A percentile compares a stretch with the other conserved stretches of the same genome.
These are phyloP conservation scores for Caenorhabditis imperialis DNA, from an alignment of 2,888 invertebrate species.

Conservation along the genomic window DNA sequence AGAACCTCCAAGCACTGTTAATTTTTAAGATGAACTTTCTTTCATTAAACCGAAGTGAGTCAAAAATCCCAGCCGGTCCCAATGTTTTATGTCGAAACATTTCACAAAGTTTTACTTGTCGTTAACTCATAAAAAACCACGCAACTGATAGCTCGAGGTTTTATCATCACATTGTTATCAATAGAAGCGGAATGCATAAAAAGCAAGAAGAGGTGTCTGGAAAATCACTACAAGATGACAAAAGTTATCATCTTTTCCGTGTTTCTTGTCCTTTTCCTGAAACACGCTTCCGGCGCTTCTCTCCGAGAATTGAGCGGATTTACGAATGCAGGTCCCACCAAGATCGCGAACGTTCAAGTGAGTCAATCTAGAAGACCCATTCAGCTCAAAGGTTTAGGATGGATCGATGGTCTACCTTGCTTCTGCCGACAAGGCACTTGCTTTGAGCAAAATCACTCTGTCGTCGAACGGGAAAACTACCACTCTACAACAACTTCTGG, in stretches of 20 bases:
- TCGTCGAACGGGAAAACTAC: conserved; percentile 4
- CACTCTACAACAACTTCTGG: conserved; percentile 8
- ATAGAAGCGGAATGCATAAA: conserved; percentile 13
- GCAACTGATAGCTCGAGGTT: conserved; percentile 10
- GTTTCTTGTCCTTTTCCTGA: not conserved
- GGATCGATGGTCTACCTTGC: conserved; percentile 25
- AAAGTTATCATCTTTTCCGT: not conserved
- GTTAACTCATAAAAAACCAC: conserved; percentile 1
- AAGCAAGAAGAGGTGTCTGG: not conserved
- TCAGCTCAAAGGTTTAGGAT: conserved; percentile 6
- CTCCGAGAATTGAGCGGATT: not conserved
- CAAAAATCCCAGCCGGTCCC: too few species aligned
- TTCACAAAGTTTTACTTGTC: conserved; percentile 9
- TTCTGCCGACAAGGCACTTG: conserved; percentile 8
- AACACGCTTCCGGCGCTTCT: too few species aligned
- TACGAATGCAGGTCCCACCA: not conserved
- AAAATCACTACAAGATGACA: not conserved
- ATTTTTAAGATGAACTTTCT: too few species aligned
- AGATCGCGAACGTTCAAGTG: conserved; percentile 6
- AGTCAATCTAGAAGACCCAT: not conserved
- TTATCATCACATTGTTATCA: conserved; percentile 9
- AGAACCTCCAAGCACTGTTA: too few species aligned
- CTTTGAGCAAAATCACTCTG: conserved; percentile 12
- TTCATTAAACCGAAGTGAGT: too few species aligned
- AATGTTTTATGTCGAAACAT: not conserved